Conservation (phyloP, 2,113 vertebrate genomes). For the Anseranas semipalmata region DNA sequence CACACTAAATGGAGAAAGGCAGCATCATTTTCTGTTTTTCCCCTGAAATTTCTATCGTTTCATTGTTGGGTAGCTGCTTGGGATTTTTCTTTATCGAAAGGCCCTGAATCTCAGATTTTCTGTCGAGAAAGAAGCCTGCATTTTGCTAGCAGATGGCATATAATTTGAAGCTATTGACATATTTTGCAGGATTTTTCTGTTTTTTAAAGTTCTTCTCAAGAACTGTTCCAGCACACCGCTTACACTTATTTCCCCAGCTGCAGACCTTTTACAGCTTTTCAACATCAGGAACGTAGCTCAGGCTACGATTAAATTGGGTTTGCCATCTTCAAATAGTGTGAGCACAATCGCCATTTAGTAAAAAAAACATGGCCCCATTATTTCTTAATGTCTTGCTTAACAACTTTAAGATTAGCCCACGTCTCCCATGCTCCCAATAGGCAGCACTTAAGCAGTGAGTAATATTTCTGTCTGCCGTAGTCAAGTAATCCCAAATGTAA, state of each 20-base stretch:
- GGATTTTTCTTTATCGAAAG: not conserved
- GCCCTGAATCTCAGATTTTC: not conserved
- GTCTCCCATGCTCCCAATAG: constrained; percentile 66
- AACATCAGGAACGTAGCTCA: constrained; percentile 20
- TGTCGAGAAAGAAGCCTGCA: not conserved
- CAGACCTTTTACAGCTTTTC: not conserved
- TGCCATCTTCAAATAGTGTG: constrained; percentile 61
- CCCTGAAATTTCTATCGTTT: not conserved
- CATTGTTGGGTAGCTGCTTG: not conserved
- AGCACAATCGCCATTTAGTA: constrained; percentile 67
- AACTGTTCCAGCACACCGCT: not conserved
- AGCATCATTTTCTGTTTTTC: not conserved
- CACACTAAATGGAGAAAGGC: not conserved
- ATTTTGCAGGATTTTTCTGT: not conserved
- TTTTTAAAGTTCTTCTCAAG: not conserved
- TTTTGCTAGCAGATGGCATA: not conserved
- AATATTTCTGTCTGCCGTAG: constrained; percentile 77
- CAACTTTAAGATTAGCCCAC: constrained; percentile 73
- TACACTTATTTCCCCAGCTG: not conserved
- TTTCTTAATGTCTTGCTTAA: constrained; percentile 80
- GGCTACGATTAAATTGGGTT: constrained; percentile 54
- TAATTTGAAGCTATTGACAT: not conserved
- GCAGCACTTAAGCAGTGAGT: constrained; percentile 77
- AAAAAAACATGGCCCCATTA: constrained; percentile 77
- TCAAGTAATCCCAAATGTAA: constrained; percentile 82